Evolutionary conservation across 1,140 invertebrate genomes (phyloP).

Genomic region (Sycophila sp.): DNA sequence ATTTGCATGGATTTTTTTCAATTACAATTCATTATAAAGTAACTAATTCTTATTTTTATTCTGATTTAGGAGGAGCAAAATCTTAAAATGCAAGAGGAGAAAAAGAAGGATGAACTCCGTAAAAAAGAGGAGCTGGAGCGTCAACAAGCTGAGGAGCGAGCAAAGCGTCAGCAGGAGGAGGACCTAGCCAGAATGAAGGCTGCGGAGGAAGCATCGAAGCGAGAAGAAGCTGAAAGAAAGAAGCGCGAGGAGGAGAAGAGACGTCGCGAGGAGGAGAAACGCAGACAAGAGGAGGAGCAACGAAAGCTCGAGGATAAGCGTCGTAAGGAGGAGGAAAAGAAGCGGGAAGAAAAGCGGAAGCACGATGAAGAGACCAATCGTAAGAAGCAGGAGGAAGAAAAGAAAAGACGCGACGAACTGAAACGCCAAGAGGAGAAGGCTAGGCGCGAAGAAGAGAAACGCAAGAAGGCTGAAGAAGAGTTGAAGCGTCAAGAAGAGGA

Average conservation of each 20-base stretch:
- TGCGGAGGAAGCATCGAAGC: conserved; percentile 59
- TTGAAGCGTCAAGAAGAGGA: conserved; percentile 66
- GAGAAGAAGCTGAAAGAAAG: conserved; percentile 57
- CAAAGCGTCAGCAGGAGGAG: conserved; percentile 57
- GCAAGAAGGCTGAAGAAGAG: conserved; percentile 65
- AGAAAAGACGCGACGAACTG: conserved; percentile 64
- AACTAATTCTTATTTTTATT: background rate
- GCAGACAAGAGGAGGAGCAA: conserved; percentile 64
- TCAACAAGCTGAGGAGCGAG: conserved; percentile 60
- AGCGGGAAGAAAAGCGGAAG: conserved; percentile 56
- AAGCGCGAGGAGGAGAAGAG: conserved; percentile 59
- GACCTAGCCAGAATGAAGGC: conserved; percentile 45
- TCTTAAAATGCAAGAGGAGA: conserved; percentile 61
- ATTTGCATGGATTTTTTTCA: background rate
- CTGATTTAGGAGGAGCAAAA: conserved; percentile 64
- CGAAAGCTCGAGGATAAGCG: conserved; percentile 61
- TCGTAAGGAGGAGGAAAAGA: conserved; percentile 60
- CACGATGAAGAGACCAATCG: conserved; percentile 57
- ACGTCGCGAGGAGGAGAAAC: conserved; percentile 66
- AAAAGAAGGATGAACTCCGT: conserved; percentile 54
- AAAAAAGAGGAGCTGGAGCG: conserved; percentile 49
- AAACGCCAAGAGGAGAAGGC: conserved; percentile 63
- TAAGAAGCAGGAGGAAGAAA: conserved; percentile 66
- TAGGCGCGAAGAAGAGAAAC: conserved; percentile 62
- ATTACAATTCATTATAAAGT: background rate